Percentiles rank a stretch among this genome's conserved stretches.
These are phyloP conservation scores for Boulengeromyrus knoepffleri DNA, from an alignment of 2,113 vertebrate species.

Conservation along the genomic window DNA sequence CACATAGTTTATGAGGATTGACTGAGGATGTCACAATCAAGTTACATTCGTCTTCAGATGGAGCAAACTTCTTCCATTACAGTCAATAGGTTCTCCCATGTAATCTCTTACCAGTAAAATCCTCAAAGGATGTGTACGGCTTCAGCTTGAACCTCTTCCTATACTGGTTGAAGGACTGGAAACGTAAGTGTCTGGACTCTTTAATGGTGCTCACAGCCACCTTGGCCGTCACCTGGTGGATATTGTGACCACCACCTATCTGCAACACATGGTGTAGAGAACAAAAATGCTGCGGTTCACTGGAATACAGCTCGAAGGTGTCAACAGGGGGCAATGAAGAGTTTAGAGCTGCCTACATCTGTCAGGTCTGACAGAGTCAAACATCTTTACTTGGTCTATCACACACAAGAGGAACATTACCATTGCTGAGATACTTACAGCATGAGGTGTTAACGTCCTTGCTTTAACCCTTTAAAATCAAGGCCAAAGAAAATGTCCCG, in stretches of 20 bases:
- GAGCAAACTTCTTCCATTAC: neutral
- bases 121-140: constrained; percentile 64
- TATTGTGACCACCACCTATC: constrained; percentile 64
- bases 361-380: neutral
- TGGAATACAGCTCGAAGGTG: neutral
- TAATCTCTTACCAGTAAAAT: constrained; percentile 17
- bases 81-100: neutral
- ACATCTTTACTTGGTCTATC: neutral
- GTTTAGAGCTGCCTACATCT: neutral
- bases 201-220: constrained; percentile 60
- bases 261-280: constrained; percentile 34
- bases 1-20: neutral
- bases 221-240: constrained; percentile 44
- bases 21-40: neutral
- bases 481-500: neutral
- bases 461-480: neutral
- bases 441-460: neutral
- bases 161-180: constrained; percentile 70
- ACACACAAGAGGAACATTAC: neutral
- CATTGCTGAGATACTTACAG: neutral
- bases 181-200: constrained; percentile 58
- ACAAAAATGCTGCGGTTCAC: neutral
- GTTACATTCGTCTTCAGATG: neutral
- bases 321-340: neutral
- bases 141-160: constrained; percentile 66